Base-by-base conservation (phyloP, 2,888 invertebrate species). In the Diloba caeruleocephala region DNA sequence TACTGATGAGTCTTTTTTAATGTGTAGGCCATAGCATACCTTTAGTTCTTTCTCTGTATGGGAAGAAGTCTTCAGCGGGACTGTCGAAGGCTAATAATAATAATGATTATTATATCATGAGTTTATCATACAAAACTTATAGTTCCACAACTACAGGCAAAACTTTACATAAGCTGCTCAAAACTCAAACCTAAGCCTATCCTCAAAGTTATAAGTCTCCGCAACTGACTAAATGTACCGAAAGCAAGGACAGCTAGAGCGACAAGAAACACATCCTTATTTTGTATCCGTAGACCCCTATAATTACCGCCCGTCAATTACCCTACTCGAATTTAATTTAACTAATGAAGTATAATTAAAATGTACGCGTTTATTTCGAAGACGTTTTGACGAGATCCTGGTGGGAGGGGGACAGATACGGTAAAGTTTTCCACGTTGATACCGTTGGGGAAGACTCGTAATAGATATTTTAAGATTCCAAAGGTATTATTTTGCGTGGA, bases 341-440 rank as follows among this genome's bases (percentile, higher is more conserved):
- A 86, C 86, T 92, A 92, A 93, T 93, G 93, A 93, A 92, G 90
- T 86, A 81, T 92, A 90, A 93, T 93, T 93, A 93, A 92, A 92
- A 92, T 90, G 90, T 91, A 87, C 87, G 86, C 89, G 85, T 87
- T 88, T 89, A 87, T 87, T 87, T 79, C 61, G 65, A 78, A 84
- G 84, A 85, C 79, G 26, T 64, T 74, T 74, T 84, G 84, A 84
- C 76, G 82, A 74, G 74, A 68, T 46, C 46, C 41, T 62, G 69
- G 62, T 68, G 74, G 64, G 72, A 66, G 71, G 68, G 58, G 69
- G 64, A 70, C 71, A 73, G 71, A 76, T 74, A 74, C 70, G 74
- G 64, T 55, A 62, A 76, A 79, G 68, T 78, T 82, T 78, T 75
- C 70, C 65, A 43, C 57, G 56, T 42, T 59, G 48, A 66, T 62